A percentile compares a stretch with the other conserved stretches of the same genome.
Conservation (phyloP, 2,888 invertebrate species). For the Napeogenes inachia region DNA sequence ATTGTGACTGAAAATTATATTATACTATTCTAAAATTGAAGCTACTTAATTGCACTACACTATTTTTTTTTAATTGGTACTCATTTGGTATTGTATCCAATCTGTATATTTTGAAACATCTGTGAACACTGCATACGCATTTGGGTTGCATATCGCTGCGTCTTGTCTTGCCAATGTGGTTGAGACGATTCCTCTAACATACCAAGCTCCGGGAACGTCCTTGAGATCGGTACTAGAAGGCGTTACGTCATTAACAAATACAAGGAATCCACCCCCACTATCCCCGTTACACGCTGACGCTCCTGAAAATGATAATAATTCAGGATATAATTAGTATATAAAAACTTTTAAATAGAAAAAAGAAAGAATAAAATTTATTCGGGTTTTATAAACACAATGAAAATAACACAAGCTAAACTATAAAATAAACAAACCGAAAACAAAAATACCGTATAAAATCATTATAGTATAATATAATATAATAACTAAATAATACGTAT, state of each 20-base stretch:
- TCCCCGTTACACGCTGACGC: conserved; percentile 71
- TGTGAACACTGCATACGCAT: conserved; percentile 62
- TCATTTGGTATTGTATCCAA: conserved; percentile 37
- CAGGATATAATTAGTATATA: neutral
- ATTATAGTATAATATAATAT: no score
- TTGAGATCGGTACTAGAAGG: conserved; percentile 13
- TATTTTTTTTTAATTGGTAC: neutral
- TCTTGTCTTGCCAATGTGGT: conserved; percentile 37
- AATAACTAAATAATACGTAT: no score
- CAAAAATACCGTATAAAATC: no score
- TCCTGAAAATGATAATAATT: conserved; percentile 37
- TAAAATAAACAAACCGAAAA: no score
- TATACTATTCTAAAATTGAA: no score
- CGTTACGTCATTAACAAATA: conserved; percentile 45
- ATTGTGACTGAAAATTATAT: no score
- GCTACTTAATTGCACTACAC: no score
- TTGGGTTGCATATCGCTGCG: conserved; percentile 54
- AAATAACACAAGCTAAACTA: no score
- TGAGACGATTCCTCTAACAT: conserved; percentile 48
- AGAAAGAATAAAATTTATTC: no score
- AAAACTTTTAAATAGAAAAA: no score
- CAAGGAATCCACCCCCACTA: conserved; percentile 66
- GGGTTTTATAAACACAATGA: no score
- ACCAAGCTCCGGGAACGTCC: conserved; percentile 40
- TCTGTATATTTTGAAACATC: conserved; percentile 48